Evolutionary conservation across 1,140 invertebrate genomes (phyloP), one percentile per base, ranked within the genome.

Genomic region (Drosophila baimaii): DNA sequence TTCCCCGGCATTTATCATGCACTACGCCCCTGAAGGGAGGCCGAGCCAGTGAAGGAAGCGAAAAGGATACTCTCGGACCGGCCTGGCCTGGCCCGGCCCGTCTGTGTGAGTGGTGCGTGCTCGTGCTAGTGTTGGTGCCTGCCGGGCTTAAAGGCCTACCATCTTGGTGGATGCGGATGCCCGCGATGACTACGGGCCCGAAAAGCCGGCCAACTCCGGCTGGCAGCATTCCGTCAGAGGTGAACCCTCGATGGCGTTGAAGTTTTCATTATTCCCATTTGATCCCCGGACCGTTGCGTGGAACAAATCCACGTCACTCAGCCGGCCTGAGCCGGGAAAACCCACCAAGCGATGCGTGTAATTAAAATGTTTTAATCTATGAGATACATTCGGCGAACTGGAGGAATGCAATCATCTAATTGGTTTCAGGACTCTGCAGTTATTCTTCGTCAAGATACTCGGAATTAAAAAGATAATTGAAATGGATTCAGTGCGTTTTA

Each of bases 1-100:
- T 89, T 88, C 61, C 46, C 39, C 39, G 72, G 25, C 79, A 88
- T 89, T 89, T 89, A 79, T 89, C 84, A 89, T 89, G 66, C 54
- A 68, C 73, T 69, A 56, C 77, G 62, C 75, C 79, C 77, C 77
- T 72, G 65, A 69, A 72, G 66, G 64, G 65, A 51, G 62, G 70
- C 68, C 59, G 66, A 47, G 69, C 51, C 69, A 61, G 72, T 46
- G 51, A 62, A 68, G 63, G 70, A 73, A 69, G 68, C 56, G 69
- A 66, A 77, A 85, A 84, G 73, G 63, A 77, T 77, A 83, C 80
- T 59, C 62, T 58, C 54, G 74, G 57, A 68, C 69, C 39, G 51
- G 41, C 68, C 47, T 25, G 27, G 47, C 47, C 47, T 5, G 46
- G n/a, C n/a, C 54, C 31, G 7, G 41, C 37, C 62, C 52, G 49